phyloP scores from a whole-genome alignment of 2,888 invertebrate genomes.

The Electrophaes corylata region DNA sequence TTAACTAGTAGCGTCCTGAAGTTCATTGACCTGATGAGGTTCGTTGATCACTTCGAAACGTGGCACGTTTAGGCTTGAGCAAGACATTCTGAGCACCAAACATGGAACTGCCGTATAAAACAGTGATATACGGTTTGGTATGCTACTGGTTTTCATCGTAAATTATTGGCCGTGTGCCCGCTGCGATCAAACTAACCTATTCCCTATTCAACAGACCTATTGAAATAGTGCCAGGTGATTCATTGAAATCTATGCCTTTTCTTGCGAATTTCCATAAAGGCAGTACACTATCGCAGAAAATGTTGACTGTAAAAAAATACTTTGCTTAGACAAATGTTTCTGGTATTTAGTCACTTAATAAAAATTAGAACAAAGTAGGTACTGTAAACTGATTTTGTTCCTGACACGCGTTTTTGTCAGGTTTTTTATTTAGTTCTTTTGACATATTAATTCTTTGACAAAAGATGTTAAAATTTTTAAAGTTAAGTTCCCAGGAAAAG shows the following conservation, averaged over 20 bases:
- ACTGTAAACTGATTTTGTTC: no score
- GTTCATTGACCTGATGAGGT: not conserved
- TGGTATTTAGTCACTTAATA: no score
- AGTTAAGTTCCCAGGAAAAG: no score
- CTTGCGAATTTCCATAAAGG: constrained; percentile 7
- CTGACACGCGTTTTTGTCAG: no score
- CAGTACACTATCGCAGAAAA: not conserved
- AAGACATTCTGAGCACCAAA: constrained; percentile 1
- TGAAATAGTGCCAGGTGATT: constrained; percentile 34
- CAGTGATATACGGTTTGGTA: constrained; percentile 20
- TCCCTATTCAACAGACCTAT: constrained; percentile 37
- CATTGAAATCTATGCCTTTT: constrained; percentile 26
- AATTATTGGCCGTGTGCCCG: constrained; percentile 39
- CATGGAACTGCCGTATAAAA: constrained; percentile 7
- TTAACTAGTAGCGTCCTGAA: not conserved
- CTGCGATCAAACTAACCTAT: constrained; percentile 34
- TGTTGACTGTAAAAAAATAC: no score
- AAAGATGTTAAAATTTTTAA: no score
- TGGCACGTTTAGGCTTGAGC: not conserved
- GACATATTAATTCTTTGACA: no score
- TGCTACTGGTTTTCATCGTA: constrained; percentile 31
- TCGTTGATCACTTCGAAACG: not conserved
- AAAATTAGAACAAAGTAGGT: no score
- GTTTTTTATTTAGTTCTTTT: no score
- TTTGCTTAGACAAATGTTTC: no score